Evolutionary conservation across 23 tunicate genomes (phyloP), one percentile per base, ranked within the genome.

Genomic region (Corella eumyota): DNA sequence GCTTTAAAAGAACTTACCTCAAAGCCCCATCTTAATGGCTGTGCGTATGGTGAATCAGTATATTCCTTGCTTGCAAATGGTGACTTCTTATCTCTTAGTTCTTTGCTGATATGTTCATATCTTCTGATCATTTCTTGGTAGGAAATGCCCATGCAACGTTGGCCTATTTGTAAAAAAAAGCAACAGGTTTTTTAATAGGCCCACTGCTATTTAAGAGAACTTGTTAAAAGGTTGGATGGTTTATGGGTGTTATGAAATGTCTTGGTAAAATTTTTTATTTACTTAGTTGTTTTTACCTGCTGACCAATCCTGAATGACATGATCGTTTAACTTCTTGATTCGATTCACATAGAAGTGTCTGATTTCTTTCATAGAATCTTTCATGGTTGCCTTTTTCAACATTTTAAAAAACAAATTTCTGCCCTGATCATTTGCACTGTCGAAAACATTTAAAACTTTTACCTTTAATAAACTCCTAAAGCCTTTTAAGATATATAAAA

Each of bases 281-380:
- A n/a, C n/a, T n/a, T n/a, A n/a, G n/a, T n/a, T n/a, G n/a, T n/a
- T n/a, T n/a, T 47, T 26, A 73, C 92, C 92, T 44, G 79, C 73
- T 13, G 92, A 74, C 81, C 81, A 81, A 48, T 81, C 69, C 4
- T 81, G 80, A 15, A 81, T 69, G 50, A 81, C 92, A 70, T 81
- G 92, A 49, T 81, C 92, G 64, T 81, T 81, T 23, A 65, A 22
- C 50, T 81, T 81, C 44, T 73, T 66, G 2, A 81, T 67, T 32
- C 68, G 60, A 36, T 74, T 74, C 62, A 67, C 71, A 71, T 81
- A 81, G 40, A 68, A 81, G 32, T 66, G 61, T 17, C 75, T 68
- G 32, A 81, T 81, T 33, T 81, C 92, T 30, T 58, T 61, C 76
- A 78, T 78, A 19, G 85, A 78, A 17, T 78, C 76, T 36, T 78